phyloP scores from a whole-genome alignment of 2,797 vertebrate species.

The Erithacus rubecula region DNA sequence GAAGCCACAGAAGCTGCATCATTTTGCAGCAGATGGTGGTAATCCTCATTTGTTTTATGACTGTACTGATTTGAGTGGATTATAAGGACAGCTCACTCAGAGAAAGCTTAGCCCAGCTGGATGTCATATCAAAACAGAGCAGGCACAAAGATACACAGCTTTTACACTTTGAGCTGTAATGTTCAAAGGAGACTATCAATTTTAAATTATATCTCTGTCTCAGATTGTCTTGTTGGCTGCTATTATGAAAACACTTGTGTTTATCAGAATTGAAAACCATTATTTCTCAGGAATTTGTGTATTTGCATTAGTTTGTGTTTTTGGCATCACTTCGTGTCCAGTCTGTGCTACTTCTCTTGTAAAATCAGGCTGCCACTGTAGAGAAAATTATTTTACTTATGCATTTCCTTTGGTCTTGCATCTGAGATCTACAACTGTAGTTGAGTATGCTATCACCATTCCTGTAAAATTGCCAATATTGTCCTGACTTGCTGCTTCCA shows the following conservation, averaged over 20 bases:
- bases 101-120: slow-evolving; percentile 24
- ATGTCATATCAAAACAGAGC: not conserved
- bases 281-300: not conserved
- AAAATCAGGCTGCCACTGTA: not conserved
- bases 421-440: not conserved
- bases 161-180: not conserved
- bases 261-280: not conserved
- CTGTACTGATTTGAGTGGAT: slow-evolving; percentile 40
- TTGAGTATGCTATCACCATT: not conserved
- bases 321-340: not conserved
- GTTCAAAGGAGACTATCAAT: not conserved
- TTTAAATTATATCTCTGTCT: slow-evolving; percentile 4
- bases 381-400: not conserved
- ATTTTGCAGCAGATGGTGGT: slow-evolving; percentile 13
- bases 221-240: not conserved
- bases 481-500: not conserved
- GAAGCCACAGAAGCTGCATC: not conserved
- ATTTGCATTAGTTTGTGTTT: not conserved
- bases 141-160: not conserved
- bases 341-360: not conserved
- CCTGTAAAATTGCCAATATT: not conserved
- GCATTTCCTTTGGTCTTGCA: not conserved
- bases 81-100: slow-evolving; percentile 22
- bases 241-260: not conserved
- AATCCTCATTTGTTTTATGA: slow-evolving; percentile 45